Evolutionary conservation across 2,113 vertebrate species (phyloP), one percentile per base, ranked within the genome.

Genomic region (Sander lucioperca): DNA sequence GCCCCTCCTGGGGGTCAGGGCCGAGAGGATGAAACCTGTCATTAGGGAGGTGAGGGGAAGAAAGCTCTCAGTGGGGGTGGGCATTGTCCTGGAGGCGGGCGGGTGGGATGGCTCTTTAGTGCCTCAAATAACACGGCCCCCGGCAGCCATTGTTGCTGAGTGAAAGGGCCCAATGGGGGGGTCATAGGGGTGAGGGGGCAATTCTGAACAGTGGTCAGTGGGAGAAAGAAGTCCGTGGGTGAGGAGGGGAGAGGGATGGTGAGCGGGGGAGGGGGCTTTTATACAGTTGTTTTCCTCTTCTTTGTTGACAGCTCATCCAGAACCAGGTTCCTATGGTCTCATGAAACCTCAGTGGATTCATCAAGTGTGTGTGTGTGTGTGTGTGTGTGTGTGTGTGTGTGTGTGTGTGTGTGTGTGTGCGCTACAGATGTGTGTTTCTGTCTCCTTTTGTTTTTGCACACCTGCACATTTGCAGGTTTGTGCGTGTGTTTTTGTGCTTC

Each of bases 1-100:
- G 65, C 87, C 91, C 92, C 92, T 88, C 93, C 92, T 18, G 70
- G 86, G 85, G 88, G 92, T 94, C 90, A 72, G 88, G 91, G 79
- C 91, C 79, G 87, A 93, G 91, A 94, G 93, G 94, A 95, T 95
- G 95, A 95, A 95, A 96, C 94, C 95, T 95, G 95, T 95, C 94
- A 95, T 95, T 95, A 95, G 91, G 89, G 90, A 94, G 92, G 90
- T 92, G 92, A 93, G 91, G 92, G 91, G 93, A 94, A 95, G 93
- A 95, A 92, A 94, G 91, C 85, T 81, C 93, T 88, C 88, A 63
- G 80, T 61, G 75, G 94, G 94, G 94, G 79, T 64, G 78, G 86
- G 82, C 84, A 94, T 96, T 96, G 94, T 95, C 88, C 84, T 25
- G 80, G 86, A 91, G 93, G 90, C 83, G 88, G 93, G 86, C 65